A percentile compares a stretch with the other conserved stretches of the same genome.
Conservation (phyloP, 2,888 invertebrate genomes). For the Zele albiditarsus region DNA sequence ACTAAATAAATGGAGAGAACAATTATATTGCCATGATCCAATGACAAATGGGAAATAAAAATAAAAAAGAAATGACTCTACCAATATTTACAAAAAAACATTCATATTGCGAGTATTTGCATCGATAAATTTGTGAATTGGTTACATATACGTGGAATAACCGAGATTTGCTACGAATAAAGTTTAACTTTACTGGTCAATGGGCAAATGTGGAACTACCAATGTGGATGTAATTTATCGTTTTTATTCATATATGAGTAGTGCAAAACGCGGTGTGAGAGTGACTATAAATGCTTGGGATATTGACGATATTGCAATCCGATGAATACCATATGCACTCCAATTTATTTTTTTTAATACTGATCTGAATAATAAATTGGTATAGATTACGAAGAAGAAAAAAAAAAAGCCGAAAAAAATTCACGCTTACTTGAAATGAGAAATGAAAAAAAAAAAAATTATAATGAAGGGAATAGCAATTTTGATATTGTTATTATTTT, state of each 20-base stretch:
- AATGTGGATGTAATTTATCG: slow-evolving; percentile 14
- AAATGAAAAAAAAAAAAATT: neutral
- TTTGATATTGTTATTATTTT: neutral
- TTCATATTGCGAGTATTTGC: slow-evolving; percentile 13
- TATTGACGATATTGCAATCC: slow-evolving; percentile 21
- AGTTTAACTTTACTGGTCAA: slow-evolving; percentile 14
- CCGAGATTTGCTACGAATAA: slow-evolving; percentile 9
- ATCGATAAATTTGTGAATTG: slow-evolving; percentile 13
- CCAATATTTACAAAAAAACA: neutral
- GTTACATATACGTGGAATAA: neutral
- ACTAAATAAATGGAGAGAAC: too few relatives aligned
- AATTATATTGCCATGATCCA: too few relatives aligned
- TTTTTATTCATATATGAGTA: slow-evolving; percentile 8
- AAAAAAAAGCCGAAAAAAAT: neutral
- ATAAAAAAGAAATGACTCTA: neutral
- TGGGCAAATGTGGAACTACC: slow-evolving; percentile 8
- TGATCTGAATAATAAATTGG: slow-evolving; percentile 2
- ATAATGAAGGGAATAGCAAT: neutral
- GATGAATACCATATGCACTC: neutral
- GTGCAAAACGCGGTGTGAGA: neutral
- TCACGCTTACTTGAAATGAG: too few relatives aligned
- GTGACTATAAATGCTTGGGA: slow-evolving; percentile 13
- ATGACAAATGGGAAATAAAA: neutral
- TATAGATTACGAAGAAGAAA: neutral
- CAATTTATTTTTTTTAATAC: neutral